These are phyloP conservation scores for Mactromeris polynyma DNA, from an alignment of 2,888 invertebrate species.

Conservation along the genomic window DNA sequence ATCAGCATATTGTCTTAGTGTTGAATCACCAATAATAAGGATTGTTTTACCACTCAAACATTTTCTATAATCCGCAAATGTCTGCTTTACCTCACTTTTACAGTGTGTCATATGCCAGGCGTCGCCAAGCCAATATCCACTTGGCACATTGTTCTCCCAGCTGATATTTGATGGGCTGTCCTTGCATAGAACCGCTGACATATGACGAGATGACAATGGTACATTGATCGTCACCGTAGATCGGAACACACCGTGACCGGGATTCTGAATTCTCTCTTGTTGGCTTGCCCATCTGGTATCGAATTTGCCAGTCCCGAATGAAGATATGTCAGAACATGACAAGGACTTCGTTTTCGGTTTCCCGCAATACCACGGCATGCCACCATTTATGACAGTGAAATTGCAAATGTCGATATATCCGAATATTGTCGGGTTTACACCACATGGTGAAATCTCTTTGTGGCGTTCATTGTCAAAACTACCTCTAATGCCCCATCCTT, in stretches of 20 bases:
- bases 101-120: constrained; percentile 35
- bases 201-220: neutral
- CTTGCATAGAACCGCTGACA: neutral
- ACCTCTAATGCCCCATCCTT: neutral
- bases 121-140: constrained; percentile 32
- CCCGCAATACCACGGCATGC: constrained; percentile 58
- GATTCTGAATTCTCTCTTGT: constrained; percentile 36
- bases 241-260: constrained; percentile 41
- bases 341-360: constrained; percentile 19
- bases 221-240: neutral
- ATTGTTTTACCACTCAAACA: constrained; percentile 53
- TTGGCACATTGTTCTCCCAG: constrained; percentile 42
- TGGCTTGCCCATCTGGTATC: neutral
- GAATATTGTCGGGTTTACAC: constrained; percentile 31
- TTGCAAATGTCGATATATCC: constrained; percentile 45
- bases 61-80: constrained; percentile 16
- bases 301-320: constrained; percentile 31
- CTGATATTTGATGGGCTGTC: neutral
- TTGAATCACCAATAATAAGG: constrained; percentile 55
- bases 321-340: constrained; percentile 40
- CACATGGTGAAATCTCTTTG: constrained; percentile 48
- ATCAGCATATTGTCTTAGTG: constrained; percentile 49
- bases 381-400: constrained; percentile 49
- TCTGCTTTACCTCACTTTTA: neutral
- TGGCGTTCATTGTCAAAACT: neutral